Evolutionary conservation across 1,140 invertebrate genomes (phyloP), one percentile per base, ranked within the genome.

Genomic region (Cardiocondyla obscurior): DNA sequence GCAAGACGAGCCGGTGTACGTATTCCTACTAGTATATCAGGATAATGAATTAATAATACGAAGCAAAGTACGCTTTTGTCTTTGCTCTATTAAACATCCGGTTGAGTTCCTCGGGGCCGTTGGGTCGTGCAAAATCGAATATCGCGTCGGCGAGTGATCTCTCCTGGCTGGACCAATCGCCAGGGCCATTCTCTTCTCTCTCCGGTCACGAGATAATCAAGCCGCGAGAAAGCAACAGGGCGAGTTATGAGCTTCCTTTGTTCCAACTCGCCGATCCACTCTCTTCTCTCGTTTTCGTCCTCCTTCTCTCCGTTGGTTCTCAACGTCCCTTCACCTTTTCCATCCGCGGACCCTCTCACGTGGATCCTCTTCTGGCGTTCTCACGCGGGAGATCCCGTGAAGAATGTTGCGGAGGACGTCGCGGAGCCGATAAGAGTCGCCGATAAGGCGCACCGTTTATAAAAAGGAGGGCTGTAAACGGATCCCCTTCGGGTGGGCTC

Each of bases 211-310:
- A 79, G 74, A 79, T 79, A 79, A 79, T 79, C 74, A 79, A 79
- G 64, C 74, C 62, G 53, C 74, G 74, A 79, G 74, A 79, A 67
- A 79, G 74, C 62, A 67, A 79, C 46, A 46, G 57, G 39, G 62
- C 74, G 49, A 79, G 88, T 90, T 90, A 90, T 89, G 88, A 90
- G 87, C 87, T 87, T 62, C 83, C 88, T 91, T 90, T 91, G 89
- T 91, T 90, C 86, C 87, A 86, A 89, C 83, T 87, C 74, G 81
- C 77, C 87, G 86, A 88, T 86, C 89, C 76, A 90, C 82, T 87
- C 85, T 44, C 5, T 69, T 42, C 28, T 6, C 39, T 25, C 12
- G 3, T 5, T 1, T 5, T 7, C 16, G 2, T 3, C 16, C n/a
- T 14, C 14, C 14, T 12, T 14, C 12, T 8, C 25, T 16, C 8